These are phyloP conservation scores for Oncorhynchus mykiss DNA, from an alignment of 2,113 vertebrate species.

Conservation along the genomic window DNA sequence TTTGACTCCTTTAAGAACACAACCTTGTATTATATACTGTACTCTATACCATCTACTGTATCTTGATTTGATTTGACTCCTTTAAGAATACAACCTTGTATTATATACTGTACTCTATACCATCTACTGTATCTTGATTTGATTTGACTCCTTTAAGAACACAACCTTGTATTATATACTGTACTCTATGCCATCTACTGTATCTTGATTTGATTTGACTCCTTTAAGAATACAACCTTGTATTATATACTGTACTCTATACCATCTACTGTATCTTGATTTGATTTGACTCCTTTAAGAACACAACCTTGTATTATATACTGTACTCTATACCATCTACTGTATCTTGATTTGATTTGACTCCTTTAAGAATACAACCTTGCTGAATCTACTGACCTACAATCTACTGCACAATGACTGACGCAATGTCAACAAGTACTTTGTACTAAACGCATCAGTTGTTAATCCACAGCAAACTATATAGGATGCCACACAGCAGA, in stretches of 20 bases:
- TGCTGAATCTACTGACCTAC: neutral
- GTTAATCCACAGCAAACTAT: slow-evolving; percentile 12
- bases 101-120: no score
- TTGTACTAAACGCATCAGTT: slow-evolving; percentile 38
- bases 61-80: no score
- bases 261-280: no score
- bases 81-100: neutral
- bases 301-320: no score
- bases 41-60: no score
- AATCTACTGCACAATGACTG: neutral
- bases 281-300: no score
- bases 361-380: neutral
- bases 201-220: no score
- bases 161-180: neutral
- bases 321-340: no score
- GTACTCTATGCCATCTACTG: no score
- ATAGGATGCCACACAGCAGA: neutral
- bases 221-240: neutral
- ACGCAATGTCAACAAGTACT: slow-evolving; percentile 50
- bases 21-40: neutral
- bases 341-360: no score
- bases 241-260: no score
- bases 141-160: neutral
- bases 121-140: no score
- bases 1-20: neutral